Conservation (phyloP, 2,888 invertebrate genomes). For the Hipparchia semele region DNA sequence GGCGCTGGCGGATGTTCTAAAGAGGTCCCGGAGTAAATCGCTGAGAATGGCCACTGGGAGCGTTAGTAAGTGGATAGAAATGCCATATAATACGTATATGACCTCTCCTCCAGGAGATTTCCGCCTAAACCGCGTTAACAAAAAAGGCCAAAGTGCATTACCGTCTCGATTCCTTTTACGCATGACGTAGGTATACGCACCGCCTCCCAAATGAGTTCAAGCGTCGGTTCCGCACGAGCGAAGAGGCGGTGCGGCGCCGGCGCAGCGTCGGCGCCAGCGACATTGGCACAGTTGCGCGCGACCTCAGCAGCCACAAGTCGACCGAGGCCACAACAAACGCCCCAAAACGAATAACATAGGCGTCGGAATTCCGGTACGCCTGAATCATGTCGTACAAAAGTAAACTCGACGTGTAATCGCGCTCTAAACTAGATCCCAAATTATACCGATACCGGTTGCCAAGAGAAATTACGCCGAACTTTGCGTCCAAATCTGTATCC, state of each 20-base stretch:
- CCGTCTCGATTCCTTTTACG: constrained; percentile 8
- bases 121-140: too few relatives aligned
- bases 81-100: too few relatives aligned
- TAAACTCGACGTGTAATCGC: constrained; percentile 59
- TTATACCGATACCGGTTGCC: constrained; percentile 50
- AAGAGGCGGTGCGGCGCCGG: constrained; percentile 45
- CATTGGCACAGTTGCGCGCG: constrained; percentile 80
- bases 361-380: constrained; percentile 73
- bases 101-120: too few relatives aligned
- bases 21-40: too few relatives aligned
- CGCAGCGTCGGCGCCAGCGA: constrained; percentile 58
- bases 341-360: constrained; percentile 71
- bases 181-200: constrained; percentile 6
- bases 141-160: too few relatives aligned
- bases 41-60: too few relatives aligned
- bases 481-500: constrained; percentile 42
- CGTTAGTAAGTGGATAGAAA: too few relatives aligned
- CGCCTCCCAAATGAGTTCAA: too few relatives aligned
- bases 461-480: constrained; percentile 58
- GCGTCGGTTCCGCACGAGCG: too few relatives aligned
- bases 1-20: too few relatives aligned
- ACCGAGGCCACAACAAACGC: constrained; percentile 76
- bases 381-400: constrained; percentile 70
- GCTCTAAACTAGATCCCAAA: constrained; percentile 33
- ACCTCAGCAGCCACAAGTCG: constrained; percentile 71